Evolutionary conservation across 1,140 invertebrate species (phyloP).

Genomic region (Argopecten irradians): DNA sequence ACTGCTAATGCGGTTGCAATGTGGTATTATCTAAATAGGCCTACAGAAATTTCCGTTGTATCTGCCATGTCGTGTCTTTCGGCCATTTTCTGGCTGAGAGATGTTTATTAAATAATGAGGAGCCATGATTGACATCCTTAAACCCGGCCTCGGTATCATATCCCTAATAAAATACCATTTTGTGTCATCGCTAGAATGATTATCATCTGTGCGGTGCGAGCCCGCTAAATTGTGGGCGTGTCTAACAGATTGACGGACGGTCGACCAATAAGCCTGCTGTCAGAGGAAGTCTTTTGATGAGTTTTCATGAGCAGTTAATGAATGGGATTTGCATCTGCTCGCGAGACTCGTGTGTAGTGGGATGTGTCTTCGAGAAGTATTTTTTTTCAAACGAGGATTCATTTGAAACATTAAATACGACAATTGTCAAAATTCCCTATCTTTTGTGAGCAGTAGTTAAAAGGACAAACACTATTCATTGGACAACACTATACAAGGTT

Average conservation of each 20-base stretch:
- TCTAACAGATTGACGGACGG: neutral
- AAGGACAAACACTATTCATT: neutral
- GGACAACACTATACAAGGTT: neutral
- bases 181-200: constrained; percentile 15
- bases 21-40: neutral
- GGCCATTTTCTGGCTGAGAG: constrained; percentile 14
- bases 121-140: constrained; percentile 12
- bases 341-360: constrained; percentile 43
- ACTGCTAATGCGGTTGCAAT: neutral
- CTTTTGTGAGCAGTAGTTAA: neutral
- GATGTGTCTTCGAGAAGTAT: constrained; percentile 37
- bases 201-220: constrained; percentile 13
- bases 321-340: constrained; percentile 46
- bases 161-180: constrained; percentile 22
- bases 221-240: constrained; percentile 19
- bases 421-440: neutral
- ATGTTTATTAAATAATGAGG: constrained; percentile 23
- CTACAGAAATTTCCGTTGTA: neutral
- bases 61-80: neutral
- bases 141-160: constrained; percentile 13
- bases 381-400: neutral
- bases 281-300: constrained; percentile 41
- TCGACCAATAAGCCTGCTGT: constrained; percentile 44
- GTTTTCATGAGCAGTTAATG: constrained; percentile 50
- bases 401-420: neutral